phyloP scores from a whole-genome alignment of 2,797 vertebrate genomes.

The Lates japonicus region DNA sequence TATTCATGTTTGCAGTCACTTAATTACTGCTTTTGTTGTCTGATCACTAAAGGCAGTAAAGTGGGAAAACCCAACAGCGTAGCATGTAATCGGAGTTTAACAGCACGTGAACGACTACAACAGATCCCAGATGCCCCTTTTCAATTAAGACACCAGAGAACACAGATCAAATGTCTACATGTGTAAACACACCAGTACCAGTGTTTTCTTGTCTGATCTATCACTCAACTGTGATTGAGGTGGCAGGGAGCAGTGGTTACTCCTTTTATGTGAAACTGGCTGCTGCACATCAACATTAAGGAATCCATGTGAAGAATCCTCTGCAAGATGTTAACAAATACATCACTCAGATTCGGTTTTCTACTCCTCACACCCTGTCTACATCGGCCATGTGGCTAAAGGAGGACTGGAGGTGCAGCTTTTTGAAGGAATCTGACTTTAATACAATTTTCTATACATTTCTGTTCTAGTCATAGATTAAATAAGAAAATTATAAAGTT shows the following conservation, averaged over 20 bases:
- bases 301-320: not conserved
- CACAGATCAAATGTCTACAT: conserved; percentile 14
- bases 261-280: not conserved
- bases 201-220: conserved; percentile 21
- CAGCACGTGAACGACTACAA: conserved; percentile 55
- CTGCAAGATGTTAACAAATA: not conserved
- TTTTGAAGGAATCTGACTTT: too few species aligned
- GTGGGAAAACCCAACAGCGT: conserved; percentile 57
- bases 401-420: not conserved
- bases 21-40: conserved; percentile 75
- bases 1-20: conserved; percentile 62
- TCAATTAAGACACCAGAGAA: conserved; percentile 47
- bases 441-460: too few species aligned
- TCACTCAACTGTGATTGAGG: conserved; percentile 9
- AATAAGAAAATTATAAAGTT: too few species aligned
- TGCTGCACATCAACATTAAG: too few species aligned
- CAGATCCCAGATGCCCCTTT: conserved; percentile 62
- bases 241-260: not conserved
- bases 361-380: too few species aligned
- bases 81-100: conserved; percentile 69
- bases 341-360: not conserved
- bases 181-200: not conserved
- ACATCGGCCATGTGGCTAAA: not conserved
- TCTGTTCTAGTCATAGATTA: too few species aligned
- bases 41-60: conserved; percentile 69